Conservation (phyloP, 2,888 invertebrate species). For the Suillia variegata region DNA sequence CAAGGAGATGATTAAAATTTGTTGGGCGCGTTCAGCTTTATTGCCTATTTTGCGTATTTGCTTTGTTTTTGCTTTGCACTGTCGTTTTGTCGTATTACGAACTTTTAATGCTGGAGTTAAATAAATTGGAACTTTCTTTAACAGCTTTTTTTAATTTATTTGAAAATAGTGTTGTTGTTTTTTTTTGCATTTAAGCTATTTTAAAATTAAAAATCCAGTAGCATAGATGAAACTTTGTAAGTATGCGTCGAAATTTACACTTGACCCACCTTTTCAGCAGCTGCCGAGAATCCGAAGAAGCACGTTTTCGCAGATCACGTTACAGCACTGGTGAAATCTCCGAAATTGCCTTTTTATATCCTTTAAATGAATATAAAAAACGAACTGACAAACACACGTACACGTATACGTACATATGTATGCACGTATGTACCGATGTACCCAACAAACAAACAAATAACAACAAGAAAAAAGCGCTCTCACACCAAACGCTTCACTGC, state of each 20-base stretch:
- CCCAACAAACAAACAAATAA: too few species aligned
- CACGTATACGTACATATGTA: constrained; percentile 12
- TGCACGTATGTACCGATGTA: constrained; percentile 24
- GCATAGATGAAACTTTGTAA: not conserved
- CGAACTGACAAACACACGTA: constrained; percentile 18
- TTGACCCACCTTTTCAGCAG: constrained; percentile 54
- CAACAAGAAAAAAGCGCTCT: too few species aligned
- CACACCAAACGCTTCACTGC: too few species aligned
- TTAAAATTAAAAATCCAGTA: not conserved
- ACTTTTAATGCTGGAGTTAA: too few species aligned
- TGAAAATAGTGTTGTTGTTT: not conserved
- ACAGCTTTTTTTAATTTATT: not conserved
- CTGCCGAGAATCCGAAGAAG: not conserved
- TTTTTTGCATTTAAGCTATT: not conserved
- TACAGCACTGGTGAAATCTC: constrained; percentile 33
- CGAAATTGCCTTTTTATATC: constrained; percentile 44
- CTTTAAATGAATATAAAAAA: constrained; percentile 36
- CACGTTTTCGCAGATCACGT: constrained; percentile 11
- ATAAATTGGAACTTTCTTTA: too few species aligned
- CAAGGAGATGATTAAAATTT: constrained; percentile 11
- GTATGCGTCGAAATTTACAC: constrained; percentile 41
- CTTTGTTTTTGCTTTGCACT: not conserved
- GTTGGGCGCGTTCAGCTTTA: not conserved
- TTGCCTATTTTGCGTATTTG: not conserved
- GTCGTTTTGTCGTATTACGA: too few species aligned